Evolutionary conservation across 2,797 vertebrate species (phyloP), one percentile per base, ranked within the genome.

Genomic region (Epinephelus malabaricus): DNA sequence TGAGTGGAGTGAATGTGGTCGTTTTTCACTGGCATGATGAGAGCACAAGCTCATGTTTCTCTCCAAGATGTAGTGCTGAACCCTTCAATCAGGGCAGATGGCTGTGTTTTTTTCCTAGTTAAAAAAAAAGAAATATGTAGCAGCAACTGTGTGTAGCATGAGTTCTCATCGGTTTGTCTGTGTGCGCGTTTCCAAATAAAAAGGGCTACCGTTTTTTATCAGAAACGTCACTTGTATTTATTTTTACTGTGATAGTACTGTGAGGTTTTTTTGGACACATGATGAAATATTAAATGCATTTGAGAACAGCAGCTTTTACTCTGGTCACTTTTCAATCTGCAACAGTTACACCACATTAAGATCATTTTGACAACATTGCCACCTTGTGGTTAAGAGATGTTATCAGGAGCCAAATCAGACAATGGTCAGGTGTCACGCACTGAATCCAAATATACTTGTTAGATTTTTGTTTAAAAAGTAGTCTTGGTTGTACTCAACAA

Each of bases 131-230:
- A 81, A 79, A 91, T 88, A 94, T 95, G 94, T 94, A 95, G 92
- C 94, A 94, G 88, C 88, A 92, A 93, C 83, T 89, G 87, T 62
- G 90, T 94, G 93, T 94, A 94, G 94, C 93, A 95, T 92, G 93
- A 92, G 88, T 90, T 89, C 67, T 88, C 83, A 91, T 91, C 76
- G 12, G 79, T 93, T 88, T 75, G 83, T 91, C 73, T 92, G 87
- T 88, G 84, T 91, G 89, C 53, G 79, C 53, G 81, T 92, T 91
- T 93, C 83, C 86, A 82, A 93, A 93, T 92, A 88, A 90, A 92
- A 94, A 95, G 94, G 94, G 94, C 94, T 95, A 95, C 91, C n/a
- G 69, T 93, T 94, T 93, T 92, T 91, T 91, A 92, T 83, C 81
- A 80, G 83, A 92, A 70, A 90, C 40, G 58, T 90, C 59, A 78